These are phyloP conservation scores for Agapornis roseicollis DNA, from an alignment of 2,113 vertebrate genomes.

Conservation along the genomic window DNA sequence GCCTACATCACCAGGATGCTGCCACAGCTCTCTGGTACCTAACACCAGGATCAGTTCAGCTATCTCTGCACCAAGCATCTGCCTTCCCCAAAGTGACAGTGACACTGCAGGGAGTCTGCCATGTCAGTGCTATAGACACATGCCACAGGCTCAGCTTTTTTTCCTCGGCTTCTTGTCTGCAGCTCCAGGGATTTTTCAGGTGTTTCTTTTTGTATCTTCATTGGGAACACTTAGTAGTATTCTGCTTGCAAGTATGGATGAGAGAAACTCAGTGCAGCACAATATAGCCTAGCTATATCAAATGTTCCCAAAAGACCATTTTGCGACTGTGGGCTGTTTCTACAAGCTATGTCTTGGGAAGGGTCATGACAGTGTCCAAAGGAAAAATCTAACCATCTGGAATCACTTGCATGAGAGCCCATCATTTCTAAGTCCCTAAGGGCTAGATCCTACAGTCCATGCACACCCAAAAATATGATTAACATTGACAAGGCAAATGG, in stretches of 20 bases:
- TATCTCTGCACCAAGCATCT: background rate
- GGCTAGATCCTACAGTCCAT: background rate
- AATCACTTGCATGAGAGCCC: background rate
- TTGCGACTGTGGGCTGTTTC: background rate
- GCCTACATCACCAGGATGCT: background rate
- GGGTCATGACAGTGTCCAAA: background rate
- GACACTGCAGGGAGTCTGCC: background rate
- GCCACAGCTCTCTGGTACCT: background rate
- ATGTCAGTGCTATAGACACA: fast-evolving
- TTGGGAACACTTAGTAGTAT: background rate
- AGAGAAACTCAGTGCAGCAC: background rate
- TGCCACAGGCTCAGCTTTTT: background rate
- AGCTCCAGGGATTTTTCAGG: background rate
- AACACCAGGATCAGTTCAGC: background rate
- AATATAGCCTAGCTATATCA: background rate
- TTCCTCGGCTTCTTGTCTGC: background rate
- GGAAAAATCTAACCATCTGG: constrained; percentile 1
- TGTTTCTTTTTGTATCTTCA: background rate
- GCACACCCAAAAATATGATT: background rate
- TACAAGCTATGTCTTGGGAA: background rate
- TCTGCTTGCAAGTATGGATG: background rate
- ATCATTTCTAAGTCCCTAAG: constrained; percentile 2
- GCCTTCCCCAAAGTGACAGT: background rate
- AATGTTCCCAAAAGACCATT: fast-evolving
- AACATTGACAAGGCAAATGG: background rate